Evolutionary conservation across 2,888 invertebrate genomes (phyloP).

Genomic region (Diplolepis rosae): DNA sequence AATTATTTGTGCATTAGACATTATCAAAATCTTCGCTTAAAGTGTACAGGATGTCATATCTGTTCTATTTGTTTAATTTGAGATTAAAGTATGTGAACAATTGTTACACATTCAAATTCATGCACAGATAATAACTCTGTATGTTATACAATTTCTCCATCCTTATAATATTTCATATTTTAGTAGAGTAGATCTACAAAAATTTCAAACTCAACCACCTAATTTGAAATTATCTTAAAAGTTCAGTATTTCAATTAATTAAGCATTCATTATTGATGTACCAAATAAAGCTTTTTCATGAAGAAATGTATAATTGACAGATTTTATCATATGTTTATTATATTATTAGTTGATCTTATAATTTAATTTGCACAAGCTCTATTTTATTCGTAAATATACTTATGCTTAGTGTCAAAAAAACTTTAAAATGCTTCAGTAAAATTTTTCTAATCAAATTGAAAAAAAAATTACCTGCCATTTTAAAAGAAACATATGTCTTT

Average conservation of each 20-base stretch:
- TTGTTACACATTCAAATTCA: constrained; percentile 18
- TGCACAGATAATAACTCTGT: background rate
- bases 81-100: constrained; percentile 27
- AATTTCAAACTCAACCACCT: too few relatives aligned
- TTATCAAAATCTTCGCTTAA: background rate
- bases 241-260: too few relatives aligned
- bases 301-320: too few relatives aligned
- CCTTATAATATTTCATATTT: background rate
- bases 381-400: background rate
- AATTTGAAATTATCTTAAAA: too few relatives aligned
- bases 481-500: background rate
- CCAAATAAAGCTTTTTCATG: too few relatives aligned
- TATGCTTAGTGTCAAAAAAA: constrained; percentile 3
- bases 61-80: constrained; percentile 18
- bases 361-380: too few relatives aligned
- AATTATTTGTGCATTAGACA: constrained; percentile 9
- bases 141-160: constrained; percentile 7
- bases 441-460: constrained; percentile 21
- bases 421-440: constrained; percentile 19
- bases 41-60: constrained; percentile 19
- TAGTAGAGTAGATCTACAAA: background rate
- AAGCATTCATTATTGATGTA: too few relatives aligned
- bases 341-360: too few relatives aligned
- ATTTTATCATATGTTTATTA: too few relatives aligned
- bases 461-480: background rate